Conservation (phyloP, 2,113 vertebrate genomes). For the Gymnorhina tibicen region DNA sequence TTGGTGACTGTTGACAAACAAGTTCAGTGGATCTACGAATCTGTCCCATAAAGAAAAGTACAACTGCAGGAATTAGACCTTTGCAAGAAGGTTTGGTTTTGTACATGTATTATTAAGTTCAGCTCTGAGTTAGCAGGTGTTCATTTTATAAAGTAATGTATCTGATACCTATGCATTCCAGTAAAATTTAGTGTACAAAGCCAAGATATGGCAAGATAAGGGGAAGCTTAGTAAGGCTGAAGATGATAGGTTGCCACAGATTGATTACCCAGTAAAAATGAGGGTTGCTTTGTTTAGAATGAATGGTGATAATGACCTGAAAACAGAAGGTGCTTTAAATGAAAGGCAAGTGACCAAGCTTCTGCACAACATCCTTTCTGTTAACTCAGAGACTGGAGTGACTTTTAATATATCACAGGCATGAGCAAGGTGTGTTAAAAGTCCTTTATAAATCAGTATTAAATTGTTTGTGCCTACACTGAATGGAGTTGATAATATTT, state of each 20-base stretch:
- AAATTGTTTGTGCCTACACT: neutral
- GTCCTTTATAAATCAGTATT: neutral
- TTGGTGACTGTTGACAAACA: neutral
- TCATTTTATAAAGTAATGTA: neutral
- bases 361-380: neutral
- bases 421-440: neutral
- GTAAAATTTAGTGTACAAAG: neutral
- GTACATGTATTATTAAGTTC: neutral
- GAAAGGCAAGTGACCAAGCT: neutral
- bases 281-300: neutral
- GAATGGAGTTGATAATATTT: neutral
- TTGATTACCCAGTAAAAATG: neutral
- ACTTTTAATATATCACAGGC: neutral
- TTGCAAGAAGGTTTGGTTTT: neutral
- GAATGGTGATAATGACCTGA: neutral
- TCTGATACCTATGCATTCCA: neutral
- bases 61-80: neutral
- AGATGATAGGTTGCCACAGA: neutral
- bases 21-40: neutral
- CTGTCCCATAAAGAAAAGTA: neutral
- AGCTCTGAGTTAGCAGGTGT: neutral
- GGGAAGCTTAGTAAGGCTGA: neutral
- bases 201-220: neutral
- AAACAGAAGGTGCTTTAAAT: neutral
- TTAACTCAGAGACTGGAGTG: neutral